phyloP scores from a whole-genome alignment of 2,888 invertebrate species.

The Margaritifera margaritifera region DNA sequence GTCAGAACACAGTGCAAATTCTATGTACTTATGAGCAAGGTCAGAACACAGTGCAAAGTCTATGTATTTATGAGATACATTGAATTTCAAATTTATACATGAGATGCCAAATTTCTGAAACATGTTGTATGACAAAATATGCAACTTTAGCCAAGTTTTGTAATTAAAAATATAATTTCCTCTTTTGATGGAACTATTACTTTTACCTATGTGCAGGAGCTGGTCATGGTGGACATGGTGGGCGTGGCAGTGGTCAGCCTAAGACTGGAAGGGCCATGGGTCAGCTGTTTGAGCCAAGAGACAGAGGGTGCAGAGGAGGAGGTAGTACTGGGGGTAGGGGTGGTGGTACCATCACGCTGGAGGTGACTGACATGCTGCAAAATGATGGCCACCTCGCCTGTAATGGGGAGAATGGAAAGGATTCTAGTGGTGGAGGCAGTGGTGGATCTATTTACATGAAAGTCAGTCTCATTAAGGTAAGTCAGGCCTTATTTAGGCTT shows the following conservation, averaged over 20 bases:
- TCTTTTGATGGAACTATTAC: too few species aligned
- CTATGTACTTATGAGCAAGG: too few species aligned
- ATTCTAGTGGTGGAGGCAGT: slow-evolving; percentile 51
- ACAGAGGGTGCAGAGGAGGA: slow-evolving; percentile 54
- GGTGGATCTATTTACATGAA: slow-evolving; percentile 52
- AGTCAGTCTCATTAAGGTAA: slow-evolving; percentile 39
- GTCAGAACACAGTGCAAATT: too few species aligned
- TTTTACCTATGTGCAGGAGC: slow-evolving; percentile 42
- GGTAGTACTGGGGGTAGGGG: slow-evolving; percentile 47
- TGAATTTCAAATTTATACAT: too few species aligned
- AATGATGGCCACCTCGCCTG: slow-evolving; percentile 52
- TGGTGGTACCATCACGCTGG: slow-evolving; percentile 49
- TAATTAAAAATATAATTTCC: too few species aligned
- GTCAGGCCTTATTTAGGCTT: not conserved
- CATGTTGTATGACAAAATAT: not conserved
- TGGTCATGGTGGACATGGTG: slow-evolving; percentile 60
- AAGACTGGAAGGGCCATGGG: slow-evolving; percentile 48
- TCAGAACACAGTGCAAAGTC: too few species aligned
- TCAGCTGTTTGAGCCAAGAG: slow-evolving; percentile 46
- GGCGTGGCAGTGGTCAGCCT: slow-evolving; percentile 31
- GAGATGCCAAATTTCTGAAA: not conserved
- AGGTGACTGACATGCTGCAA: slow-evolving; percentile 42
- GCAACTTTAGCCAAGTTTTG: not conserved
- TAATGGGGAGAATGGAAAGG: slow-evolving; percentile 45
- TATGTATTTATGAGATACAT: too few species aligned